phyloP scores from a whole-genome alignment of 1,140 invertebrate genomes.

The Drosophila biarmipes region DNA sequence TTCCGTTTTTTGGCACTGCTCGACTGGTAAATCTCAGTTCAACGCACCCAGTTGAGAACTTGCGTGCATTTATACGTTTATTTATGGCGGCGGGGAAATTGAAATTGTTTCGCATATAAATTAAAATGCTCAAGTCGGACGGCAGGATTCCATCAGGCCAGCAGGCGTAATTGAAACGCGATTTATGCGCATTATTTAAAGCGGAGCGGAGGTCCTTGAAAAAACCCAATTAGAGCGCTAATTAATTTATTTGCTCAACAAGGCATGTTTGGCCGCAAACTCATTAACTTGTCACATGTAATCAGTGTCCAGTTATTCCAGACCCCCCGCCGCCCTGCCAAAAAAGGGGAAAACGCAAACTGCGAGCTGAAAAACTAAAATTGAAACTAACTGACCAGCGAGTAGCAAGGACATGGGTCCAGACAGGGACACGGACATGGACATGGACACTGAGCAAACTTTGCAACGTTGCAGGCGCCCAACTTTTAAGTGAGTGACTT shows the following conservation, averaged over 20 bases:
- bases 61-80: conserved; percentile 40
- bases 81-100: conserved; percentile 41
- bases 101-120: conserved; percentile 49
- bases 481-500: conserved; percentile 83
- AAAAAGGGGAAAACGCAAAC: conserved; percentile 12
- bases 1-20: conserved; percentile 48
- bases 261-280: conserved; percentile 80
- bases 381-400: conserved; percentile 80
- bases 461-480: conserved; percentile 71
- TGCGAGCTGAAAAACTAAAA: conserved; percentile 76
- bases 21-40: conserved; percentile 34
- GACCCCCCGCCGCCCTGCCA: conserved; percentile 9
- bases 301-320: conserved; percentile 65
- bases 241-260: conserved; percentile 82
- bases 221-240: conserved; percentile 78
- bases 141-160: conserved; percentile 34
- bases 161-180: conserved; percentile 50
- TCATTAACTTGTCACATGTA: conserved; percentile 83
- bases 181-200: conserved; percentile 66
- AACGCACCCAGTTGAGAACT: conserved; percentile 36
- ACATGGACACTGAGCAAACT: conserved; percentile 63
- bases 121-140: conserved; percentile 49
- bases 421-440: conserved; percentile 31
- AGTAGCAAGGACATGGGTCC: conserved; percentile 40
- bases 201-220: conserved; percentile 12